These are phyloP conservation scores for Cylindroiulus punctatus DNA, from an alignment of 2,888 invertebrate genomes.

Conservation along the genomic window DNA sequence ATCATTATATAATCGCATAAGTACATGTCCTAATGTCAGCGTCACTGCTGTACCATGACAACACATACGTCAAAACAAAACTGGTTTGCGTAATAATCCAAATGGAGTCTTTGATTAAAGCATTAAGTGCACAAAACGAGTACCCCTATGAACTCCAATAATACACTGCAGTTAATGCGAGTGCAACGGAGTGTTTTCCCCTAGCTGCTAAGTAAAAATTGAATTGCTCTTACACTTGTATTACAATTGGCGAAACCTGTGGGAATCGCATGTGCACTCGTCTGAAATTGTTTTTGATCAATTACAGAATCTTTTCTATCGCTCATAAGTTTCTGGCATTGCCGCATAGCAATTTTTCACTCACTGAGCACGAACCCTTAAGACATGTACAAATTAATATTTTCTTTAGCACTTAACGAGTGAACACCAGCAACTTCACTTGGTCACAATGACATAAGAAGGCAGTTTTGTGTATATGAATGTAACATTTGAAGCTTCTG, in stretches of 20 bases:
- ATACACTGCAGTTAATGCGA: neutral
- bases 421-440: neutral
- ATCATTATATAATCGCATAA: neutral
- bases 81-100: neutral
- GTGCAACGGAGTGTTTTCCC: neutral
- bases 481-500: neutral
- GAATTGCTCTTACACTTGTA: neutral
- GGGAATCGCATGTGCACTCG: neutral
- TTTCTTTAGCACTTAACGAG: neutral
- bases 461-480: no score
- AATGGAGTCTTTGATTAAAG: neutral
- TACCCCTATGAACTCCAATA: neutral
- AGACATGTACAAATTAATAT: neutral
- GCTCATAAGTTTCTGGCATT: neutral
- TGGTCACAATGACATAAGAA: neutral
- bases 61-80: constrained; percentile 14
- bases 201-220: neutral
- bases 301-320: neutral
- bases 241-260: neutral
- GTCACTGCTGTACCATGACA: neutral
- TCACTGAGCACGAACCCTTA: neutral
- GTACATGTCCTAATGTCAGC: neutral
- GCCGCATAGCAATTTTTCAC: neutral
- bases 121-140: neutral
- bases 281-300: neutral